Conservation (phyloP, 2,888 invertebrate genomes). For the Oasisia sp. region DNA sequence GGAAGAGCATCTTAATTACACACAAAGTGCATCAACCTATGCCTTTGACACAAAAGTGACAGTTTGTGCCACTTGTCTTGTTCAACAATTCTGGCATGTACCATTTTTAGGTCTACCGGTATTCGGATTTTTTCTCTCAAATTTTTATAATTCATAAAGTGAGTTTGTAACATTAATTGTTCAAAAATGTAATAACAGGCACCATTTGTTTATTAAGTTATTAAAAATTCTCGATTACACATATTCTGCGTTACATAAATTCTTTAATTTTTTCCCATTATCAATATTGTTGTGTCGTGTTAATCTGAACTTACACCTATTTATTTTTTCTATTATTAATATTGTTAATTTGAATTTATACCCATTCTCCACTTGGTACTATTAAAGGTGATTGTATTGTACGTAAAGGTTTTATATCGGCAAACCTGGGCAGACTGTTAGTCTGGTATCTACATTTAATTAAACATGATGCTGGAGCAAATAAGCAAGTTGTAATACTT, state of each 20-base stretch:
- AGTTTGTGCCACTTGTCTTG: background rate
- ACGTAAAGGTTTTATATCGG: background rate
- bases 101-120: background rate
- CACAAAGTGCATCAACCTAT: background rate
- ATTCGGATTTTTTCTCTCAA: background rate
- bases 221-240: no score
- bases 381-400: no score
- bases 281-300: no score
- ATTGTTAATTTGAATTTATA: no score
- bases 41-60: background rate
- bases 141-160: background rate
- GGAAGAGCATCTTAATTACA: background rate
- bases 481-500: background rate
- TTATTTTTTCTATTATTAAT: no score
- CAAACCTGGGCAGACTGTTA: background rate
- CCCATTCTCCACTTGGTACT: no score
- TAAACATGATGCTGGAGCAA: background rate
- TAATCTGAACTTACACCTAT: no score
- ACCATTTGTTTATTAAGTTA: background rate
- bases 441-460: no score
- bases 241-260: no score
- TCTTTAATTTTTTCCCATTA: no score
- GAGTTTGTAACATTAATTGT: background rate
- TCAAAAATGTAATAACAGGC: background rate
- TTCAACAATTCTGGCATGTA: background rate